phyloP scores from a whole-genome alignment of 2,888 invertebrate species.

The Agrochola circellaris region DNA sequence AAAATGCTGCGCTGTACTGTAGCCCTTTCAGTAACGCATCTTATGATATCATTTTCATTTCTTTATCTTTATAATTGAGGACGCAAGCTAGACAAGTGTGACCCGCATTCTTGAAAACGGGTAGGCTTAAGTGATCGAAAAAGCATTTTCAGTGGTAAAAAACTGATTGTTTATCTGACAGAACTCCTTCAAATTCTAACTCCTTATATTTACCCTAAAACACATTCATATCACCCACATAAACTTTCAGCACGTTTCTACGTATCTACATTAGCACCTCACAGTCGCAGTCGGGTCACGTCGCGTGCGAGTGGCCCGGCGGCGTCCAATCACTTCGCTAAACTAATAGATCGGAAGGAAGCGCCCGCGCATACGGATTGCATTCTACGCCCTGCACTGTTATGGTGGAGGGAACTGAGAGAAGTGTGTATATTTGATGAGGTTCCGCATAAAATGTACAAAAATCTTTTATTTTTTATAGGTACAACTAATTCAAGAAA shows the following conservation, averaged over 20 bases:
- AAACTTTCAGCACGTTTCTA: conserved; percentile 12
- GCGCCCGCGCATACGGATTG: conserved; percentile 82
- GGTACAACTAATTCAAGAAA: too few species aligned
- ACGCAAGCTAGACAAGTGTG: too few species aligned
- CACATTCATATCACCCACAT: conserved; percentile 16
- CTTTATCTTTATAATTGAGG: too few species aligned
- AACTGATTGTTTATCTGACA: too few species aligned
- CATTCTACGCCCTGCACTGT: conserved; percentile 69
- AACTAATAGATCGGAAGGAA: conserved; percentile 86
- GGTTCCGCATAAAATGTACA: conserved; percentile 36
- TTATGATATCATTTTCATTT: too few species aligned
- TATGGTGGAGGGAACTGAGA: conserved; percentile 1
- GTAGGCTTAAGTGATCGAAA: too few species aligned
- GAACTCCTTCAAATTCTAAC: too few species aligned
- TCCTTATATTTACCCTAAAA: conserved; percentile 8
- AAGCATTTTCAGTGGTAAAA: too few species aligned
- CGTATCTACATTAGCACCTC: conserved; percentile 45
- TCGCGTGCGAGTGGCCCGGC: conserved; percentile 78
- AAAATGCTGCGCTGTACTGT: too few species aligned
- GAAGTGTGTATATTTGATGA: not conserved
- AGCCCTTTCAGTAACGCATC: too few species aligned
- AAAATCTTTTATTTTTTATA: too few species aligned
- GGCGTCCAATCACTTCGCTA: conserved; percentile 85
- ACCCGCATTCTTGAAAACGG: too few species aligned
- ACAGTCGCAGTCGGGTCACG: conserved; percentile 81